Conservation (phyloP, 2,888 invertebrate species). For the Andrena fulva region DNA sequence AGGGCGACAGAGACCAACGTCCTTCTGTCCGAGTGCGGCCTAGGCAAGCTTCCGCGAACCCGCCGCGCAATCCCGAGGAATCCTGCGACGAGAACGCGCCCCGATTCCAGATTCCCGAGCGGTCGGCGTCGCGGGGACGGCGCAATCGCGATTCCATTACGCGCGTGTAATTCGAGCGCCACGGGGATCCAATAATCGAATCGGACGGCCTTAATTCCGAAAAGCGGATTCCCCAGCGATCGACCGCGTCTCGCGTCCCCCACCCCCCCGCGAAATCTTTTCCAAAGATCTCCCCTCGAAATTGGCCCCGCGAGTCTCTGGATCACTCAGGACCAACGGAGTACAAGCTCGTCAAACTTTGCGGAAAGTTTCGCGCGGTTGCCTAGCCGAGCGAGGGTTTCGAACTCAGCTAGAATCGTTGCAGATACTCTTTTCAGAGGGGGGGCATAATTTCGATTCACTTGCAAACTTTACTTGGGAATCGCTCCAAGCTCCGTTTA, state of each 20-base stretch:
- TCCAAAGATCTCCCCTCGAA: background rate
- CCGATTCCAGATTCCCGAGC: conserved; percentile 14
- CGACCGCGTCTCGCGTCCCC: background rate
- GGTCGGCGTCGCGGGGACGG: background rate
- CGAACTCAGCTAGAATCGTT: background rate
- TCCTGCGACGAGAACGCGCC: background rate
- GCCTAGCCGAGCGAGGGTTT: background rate
- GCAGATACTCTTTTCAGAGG: background rate
- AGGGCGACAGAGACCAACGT: background rate
- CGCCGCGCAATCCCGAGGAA: too few species aligned
- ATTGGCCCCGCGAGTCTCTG: background rate
- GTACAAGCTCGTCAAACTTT: background rate
- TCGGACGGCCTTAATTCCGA: conserved; percentile 53
- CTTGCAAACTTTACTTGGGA: background rate
- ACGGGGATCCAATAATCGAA: conserved; percentile 44
- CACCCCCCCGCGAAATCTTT: background rate
- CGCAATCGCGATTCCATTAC: conserved; percentile 21
- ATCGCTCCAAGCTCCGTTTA: too few species aligned
- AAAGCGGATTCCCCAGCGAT: conserved; percentile 35
- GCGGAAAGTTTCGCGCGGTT: background rate
- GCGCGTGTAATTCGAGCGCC: conserved; percentile 19
- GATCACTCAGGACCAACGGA: too few species aligned
- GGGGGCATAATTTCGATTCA: background rate
- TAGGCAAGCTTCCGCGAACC: too few species aligned
- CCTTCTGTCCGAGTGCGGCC: too few species aligned